Evolutionary conservation across 2,888 invertebrate genomes (phyloP), one percentile per base, ranked within the genome.

Genomic region (Drosophila pegasa): DNA sequence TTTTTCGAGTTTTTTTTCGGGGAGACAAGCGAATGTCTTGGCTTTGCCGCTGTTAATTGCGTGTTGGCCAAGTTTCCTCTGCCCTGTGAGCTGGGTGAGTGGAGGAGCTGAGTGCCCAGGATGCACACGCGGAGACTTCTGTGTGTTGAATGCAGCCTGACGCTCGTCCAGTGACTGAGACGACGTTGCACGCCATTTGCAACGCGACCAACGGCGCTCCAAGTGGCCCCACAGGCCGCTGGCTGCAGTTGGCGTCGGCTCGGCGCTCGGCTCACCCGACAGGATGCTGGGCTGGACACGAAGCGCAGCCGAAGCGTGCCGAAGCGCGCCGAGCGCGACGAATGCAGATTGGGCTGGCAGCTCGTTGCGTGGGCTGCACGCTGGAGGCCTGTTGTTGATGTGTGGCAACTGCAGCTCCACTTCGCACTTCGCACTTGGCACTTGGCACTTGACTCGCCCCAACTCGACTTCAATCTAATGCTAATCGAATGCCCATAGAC

Each of bases 111-210:
- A 56, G 22, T 16, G 8, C 40, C 2, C 25, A 12, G 54, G 31
- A 38, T 45, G 41, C 35, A 47, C 20, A 64, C 54, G 41, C 63
- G 31, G 56, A 78, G 68, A 57, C 2, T 20, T 6, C 63, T 40
- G 45, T 31, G 73, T 71, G 88, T 89, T 89, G 87, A 81, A 78
- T 88, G 86, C 89, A 78, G 82, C 51, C 74, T 77, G 89, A 89
- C 73, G 63, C 64, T 84, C 89, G 82, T 88, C 71, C 74, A 76
- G 55, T 75, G 78, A 87, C 87, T 87, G 86, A 71, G 55, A 54
- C 73, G 52, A 64, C 16, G 69, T 41, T 86, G 87, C 83, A 86
- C 58, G 66, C 57, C 60, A 75, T 83, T 86, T 83, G 83, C 83
- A 84, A 67, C 55, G 72, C 37, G 58, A 57, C 10, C 27, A 45